Base-by-base conservation (phyloP, 1,140 invertebrate genomes). In the Drosophila murphyi region DNA sequence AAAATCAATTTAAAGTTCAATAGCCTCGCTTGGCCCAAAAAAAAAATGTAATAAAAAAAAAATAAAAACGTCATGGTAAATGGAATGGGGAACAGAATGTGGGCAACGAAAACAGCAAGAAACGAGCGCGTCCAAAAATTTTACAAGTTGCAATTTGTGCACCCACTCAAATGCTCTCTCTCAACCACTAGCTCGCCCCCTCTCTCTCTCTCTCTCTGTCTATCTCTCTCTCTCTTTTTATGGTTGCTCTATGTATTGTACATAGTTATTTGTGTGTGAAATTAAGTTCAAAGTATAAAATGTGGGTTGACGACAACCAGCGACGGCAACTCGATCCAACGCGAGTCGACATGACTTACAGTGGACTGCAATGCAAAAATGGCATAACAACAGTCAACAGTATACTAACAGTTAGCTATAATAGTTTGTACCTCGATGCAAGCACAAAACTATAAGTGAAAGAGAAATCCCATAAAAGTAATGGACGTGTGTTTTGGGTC, bases 1-100 rank as follows among this genome's bases (percentile, higher is more conserved):
- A 88, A 88, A 88, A 88, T 88, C 83, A 88, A 88, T 88, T 88
- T 83, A 89, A 88, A 88, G 83, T 88, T 88, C 83, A 88, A 88
- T 88, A 88, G 77, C 83, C 83, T 80, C 77, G 68, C 61, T 72
- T 76, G 73, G 73, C 73, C 73, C 73, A 45, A 60, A 76, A 76
- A 55, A 54, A 29, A 20, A 5, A 51, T 4, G 37, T 39, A 39
- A 76, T 61, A 64, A 35, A 67, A 51, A 63, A 82, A 69, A 61
- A 78, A 51, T 34, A 72, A 41, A 45, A 63, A n/a, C 10, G 39
- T n/a, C 37, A 70, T 61, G 61, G 37, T 57, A 62, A 57, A 74
- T 65, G 20, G 37, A 62, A 39, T 28, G 56, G 20, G 7, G 37
- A 48, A 32, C n/a, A 37, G 28, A 31, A 12, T 50, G 60, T 50